A percentile compares a stretch with the other conserved stretches of the same genome.
Evolutionary conservation across 2,888 invertebrate genomes (phyloP).

Genomic region (Spatulosminthurus flaviceps): DNA sequence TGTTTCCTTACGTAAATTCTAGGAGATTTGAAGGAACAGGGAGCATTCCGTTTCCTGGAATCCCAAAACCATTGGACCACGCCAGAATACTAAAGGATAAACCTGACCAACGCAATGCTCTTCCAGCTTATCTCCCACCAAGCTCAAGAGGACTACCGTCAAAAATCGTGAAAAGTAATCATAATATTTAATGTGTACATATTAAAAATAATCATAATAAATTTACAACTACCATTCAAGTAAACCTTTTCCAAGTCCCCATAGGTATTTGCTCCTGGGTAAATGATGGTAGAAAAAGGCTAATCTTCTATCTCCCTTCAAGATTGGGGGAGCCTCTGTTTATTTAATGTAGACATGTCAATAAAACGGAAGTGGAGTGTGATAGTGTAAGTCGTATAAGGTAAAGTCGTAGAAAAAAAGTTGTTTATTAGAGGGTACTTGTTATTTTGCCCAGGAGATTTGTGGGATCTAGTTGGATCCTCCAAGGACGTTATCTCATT

Average conservation of each 20-base stretch:
- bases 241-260: too few species aligned
- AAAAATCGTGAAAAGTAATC: slow-evolving; percentile 44
- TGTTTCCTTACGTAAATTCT: background rate
- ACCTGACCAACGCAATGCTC: background rate
- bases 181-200: too few species aligned
- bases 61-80: background rate
- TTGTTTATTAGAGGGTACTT: slow-evolving; percentile 33
- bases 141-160: slow-evolving; percentile 6
- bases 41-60: slow-evolving; percentile 23
- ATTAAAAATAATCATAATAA: too few species aligned
- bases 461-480: slow-evolving; percentile 58
- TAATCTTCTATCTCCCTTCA: too few species aligned
- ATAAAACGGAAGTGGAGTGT: too few species aligned
- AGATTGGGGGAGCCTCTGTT: too few species aligned
- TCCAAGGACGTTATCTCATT: slow-evolving; percentile 58
- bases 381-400: too few species aligned
- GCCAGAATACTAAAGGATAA: slow-evolving; percentile 25
- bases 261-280: too few species aligned
- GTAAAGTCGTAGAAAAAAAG: too few species aligned
- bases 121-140: background rate
- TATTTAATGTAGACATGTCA: too few species aligned
- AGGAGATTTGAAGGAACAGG: slow-evolving; percentile 15
- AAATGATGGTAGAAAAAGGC: too few species aligned
- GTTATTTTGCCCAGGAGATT: slow-evolving; percentile 39
- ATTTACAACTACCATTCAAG: too few species aligned